phyloP scores from a whole-genome alignment of 2,888 invertebrate genomes.

The Molorchus minor region DNA sequence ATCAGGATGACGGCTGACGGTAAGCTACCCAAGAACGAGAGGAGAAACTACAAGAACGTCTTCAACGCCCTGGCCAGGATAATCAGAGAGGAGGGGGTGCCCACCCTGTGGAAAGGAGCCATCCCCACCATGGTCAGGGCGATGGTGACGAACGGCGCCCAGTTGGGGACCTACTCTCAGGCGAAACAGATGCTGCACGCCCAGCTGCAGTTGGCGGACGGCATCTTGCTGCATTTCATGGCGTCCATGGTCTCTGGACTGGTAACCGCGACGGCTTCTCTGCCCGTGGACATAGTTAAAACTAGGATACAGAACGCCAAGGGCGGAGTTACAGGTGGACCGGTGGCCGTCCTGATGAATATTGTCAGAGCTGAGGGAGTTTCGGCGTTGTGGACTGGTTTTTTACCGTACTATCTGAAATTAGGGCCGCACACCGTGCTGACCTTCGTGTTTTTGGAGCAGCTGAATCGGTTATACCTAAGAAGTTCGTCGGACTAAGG shows the following conservation, averaged over 20 bases:
- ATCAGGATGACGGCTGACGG: conserved; percentile 99
- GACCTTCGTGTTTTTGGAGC: conserved; percentile 97
- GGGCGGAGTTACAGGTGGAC: conserved; percentile 86
- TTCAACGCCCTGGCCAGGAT: conserved; percentile 87
- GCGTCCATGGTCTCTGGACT: conserved; percentile 98
- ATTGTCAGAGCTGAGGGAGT: conserved; percentile 89
- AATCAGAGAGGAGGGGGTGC: conserved; percentile 52
- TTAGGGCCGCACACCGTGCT: conserved; percentile 98
- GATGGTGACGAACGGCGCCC: conserved; percentile 99
- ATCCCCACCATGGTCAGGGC: conserved; percentile 88
- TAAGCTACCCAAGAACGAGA: conserved; percentile 83
- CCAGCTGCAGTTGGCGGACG: conserved; percentile 65
- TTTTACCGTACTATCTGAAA: conserved; percentile 96
- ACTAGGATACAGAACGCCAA: conserved; percentile 99
- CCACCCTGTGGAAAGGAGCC: conserved; percentile 92
- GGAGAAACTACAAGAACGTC: conserved; percentile 93
- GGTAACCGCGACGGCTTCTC: conserved; percentile 94
- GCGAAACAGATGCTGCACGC: conserved; percentile 66
- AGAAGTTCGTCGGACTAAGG: too few relatives aligned
- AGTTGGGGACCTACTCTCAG: conserved; percentile 96
- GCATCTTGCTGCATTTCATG: conserved; percentile 88
- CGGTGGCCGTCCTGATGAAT: conserved; percentile 80
- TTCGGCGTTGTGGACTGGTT: conserved; percentile 97
- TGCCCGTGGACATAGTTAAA: conserved; percentile 99
- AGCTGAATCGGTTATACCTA: conserved; percentile 78